phyloP scores from a whole-genome alignment of 2,797 vertebrate genomes.

The Pangasius sanitwongsei region DNA sequence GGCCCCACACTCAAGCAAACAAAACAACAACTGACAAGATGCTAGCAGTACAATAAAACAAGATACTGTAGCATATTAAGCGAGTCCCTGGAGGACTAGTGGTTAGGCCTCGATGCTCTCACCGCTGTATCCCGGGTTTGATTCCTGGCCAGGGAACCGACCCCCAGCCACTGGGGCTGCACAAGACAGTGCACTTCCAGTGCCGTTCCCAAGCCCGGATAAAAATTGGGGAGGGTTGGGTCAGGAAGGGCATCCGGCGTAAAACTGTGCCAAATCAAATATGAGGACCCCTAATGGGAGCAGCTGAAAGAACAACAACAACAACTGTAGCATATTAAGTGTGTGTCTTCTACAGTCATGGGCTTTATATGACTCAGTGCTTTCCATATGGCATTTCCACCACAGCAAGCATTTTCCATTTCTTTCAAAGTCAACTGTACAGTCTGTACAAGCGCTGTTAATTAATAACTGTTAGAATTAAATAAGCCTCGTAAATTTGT shows the following conservation, averaged over 20 bases:
- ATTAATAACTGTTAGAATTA: not conserved
- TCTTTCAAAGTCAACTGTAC: not conserved
- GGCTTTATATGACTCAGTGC: not conserved
- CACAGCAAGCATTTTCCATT: slow-evolving; percentile 2
- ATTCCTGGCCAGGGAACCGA: too few relatives aligned
- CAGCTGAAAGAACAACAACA: not conserved
- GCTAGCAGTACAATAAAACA: not conserved
- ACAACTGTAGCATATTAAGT: not conserved
- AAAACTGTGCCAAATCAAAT: too few relatives aligned
- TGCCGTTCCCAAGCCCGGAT: too few relatives aligned
- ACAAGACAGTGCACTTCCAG: too few relatives aligned
- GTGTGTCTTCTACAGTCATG: not conserved
- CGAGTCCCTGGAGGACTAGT: too few relatives aligned
- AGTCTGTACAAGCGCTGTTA: not conserved
- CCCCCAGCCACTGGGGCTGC: too few relatives aligned
- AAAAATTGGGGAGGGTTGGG: too few relatives aligned
- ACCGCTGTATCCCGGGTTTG: too few relatives aligned
- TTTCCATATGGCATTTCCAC: slow-evolving; percentile 6
- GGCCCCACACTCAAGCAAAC: not conserved
- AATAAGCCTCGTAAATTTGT: not conserved
- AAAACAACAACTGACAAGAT: not conserved
- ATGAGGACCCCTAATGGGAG: too few relatives aligned
- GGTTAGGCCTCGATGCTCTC: too few relatives aligned
- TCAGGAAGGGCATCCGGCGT: too few relatives aligned
- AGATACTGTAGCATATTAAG: not conserved